Percentiles rank a stretch among this genome's conserved stretches.
Evolutionary conservation across 2,113 vertebrate genomes (phyloP).

Genomic region (Hiodon alosoides): DNA sequence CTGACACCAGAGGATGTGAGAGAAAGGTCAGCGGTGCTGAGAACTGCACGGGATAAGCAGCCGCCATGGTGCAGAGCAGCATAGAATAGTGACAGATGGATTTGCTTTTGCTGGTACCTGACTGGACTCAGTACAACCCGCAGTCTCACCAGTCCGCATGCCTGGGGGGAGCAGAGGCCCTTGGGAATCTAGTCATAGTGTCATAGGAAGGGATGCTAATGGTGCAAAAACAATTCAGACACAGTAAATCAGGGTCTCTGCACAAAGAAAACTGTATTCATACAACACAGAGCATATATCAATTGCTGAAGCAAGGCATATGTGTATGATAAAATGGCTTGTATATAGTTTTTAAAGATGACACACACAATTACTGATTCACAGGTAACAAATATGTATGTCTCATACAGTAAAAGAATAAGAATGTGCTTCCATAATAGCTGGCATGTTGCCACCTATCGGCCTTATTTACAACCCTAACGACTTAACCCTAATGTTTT

Average conservation of each 20-base stretch:
- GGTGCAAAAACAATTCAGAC: slow-evolving; percentile 24
- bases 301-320: not conserved
- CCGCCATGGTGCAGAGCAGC: no score
- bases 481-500: no score
- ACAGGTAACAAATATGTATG: not conserved
- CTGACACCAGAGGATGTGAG: no score
- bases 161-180: slow-evolving; percentile 64
- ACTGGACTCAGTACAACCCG: slow-evolving; percentile 19
- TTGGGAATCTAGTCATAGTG: slow-evolving; percentile 64
- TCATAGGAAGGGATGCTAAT: slow-evolving; percentile 57
- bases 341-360: not conserved
- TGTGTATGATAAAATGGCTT: not conserved
- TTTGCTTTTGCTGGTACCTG: slow-evolving; percentile 45
- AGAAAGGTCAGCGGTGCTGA: not conserved
- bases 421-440: not conserved
- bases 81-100: no score
- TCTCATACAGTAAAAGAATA: not conserved
- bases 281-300: not conserved
- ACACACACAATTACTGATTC: not conserved
- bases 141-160: slow-evolving; percentile 57
- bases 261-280: not conserved
- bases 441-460: not conserved
- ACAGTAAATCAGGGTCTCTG: not conserved
- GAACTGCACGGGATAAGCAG: no score
- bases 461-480: no score